Base-by-base conservation (phyloP, 2,888 invertebrate genomes). In the Salticus scenicus region DNA sequence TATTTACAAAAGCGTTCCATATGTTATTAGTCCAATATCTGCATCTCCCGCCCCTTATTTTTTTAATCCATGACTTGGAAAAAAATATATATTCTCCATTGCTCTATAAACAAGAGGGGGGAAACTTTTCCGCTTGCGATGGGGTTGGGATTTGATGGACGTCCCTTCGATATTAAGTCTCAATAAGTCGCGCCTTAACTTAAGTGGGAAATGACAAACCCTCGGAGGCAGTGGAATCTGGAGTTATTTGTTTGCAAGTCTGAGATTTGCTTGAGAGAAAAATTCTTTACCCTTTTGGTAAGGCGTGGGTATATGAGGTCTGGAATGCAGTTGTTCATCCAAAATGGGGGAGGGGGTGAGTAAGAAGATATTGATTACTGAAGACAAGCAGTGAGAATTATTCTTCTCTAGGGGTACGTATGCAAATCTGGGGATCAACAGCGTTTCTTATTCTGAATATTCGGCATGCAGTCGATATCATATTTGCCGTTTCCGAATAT, bases 231-330 rank as follows among this genome's bases (percentile, higher is more conserved):
- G 66, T n/a, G 82, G 82, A 76, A 76, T 72, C 71, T 76, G 69
- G 30, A 82, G 75, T 76, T 82, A 83, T 83, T 83, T 83, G 82
- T 83, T 83, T 83, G 82, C 70, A 33, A n/a, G 81, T 41, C 66
- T 63, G 81, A 75, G 81, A 81, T 81, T 75, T 81, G 57, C 30
- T 33, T 7, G 69, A 20, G 69, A 27, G 63, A 64, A 81, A 75
- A 81, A 81, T 70, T 75, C 75, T 28, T 27, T 42, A 37, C 42
- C 42, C 42, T 33, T 73, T 33, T 79, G 57, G 57, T 57, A 57
- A 24, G 2, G 57, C 57, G 57, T 24, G 20, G 20, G 57, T 57
- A 57, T 57, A 57, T 57, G 24, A 57, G 57, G 57, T 57, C 57
- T 57, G 57, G 57, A 57, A 57, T 57, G 57, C 57, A 57, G 57